Evolutionary conservation across 2,797 vertebrate genomes (phyloP), one percentile per base, ranked within the genome.

Genomic region (Galaxias olidus): DNA sequence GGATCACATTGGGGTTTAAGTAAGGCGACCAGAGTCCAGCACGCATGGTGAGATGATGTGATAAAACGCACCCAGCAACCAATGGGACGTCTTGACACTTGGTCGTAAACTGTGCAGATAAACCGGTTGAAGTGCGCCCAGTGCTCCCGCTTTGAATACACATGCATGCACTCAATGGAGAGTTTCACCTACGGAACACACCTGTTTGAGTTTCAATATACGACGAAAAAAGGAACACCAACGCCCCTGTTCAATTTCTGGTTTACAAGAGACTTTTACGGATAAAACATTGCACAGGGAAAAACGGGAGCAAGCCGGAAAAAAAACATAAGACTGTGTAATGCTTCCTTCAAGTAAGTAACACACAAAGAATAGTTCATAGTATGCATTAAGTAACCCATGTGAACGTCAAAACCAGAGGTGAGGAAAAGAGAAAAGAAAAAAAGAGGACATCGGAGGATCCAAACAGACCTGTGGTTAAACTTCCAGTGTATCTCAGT

Each of bases 51-150:
- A 15, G 11, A 75, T 45, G 42, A 45, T 12, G 20, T 47, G 76
- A 81, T 77, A 90, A 87, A 48, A 47, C 6, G 4, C 54, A 47
- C 20, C 12, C 47, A n/a, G 48, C 15, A 10, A 74, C 85, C 87
- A 91, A 90, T 88, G 68, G 55, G 30, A n/a, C 11, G 30, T 20
- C 19, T 11, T 40, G 60, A 53, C 72, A 43, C 47, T 12, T 40
- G 61, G 67, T 58, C 68, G 87, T 90, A 90, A 90, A 87, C 14
- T 7, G 19, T 12, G 20, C 46, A 74, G 85, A 88, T 82, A 88
- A 88, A 77, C 11, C 61, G 9, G 8, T 13, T 43, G 67, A 0
- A 11, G 0, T 17, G 12, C 45, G 19, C 14, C 6, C 41, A n/a
- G 59, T 68, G 80, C 77, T 56, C 57, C 74, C 30, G 60, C 62